A percentile compares a stretch with the other conserved stretches of the same genome.
phyloP scores from a whole-genome alignment of 2,113 vertebrate species.

The Bolborhynchus lineola region DNA sequence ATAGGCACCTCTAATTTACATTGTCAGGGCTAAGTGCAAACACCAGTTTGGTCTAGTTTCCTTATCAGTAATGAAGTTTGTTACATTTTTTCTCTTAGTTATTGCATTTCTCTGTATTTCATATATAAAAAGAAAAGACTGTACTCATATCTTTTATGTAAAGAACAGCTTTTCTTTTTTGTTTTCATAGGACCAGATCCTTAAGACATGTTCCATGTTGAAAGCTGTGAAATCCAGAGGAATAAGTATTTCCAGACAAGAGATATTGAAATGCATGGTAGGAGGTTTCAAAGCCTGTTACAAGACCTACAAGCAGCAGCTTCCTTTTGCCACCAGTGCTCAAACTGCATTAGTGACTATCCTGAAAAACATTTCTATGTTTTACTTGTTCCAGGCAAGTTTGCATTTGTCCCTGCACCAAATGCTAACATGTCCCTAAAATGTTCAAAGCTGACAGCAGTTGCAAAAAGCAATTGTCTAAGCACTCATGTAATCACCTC shows the following conservation, averaged over 20 bases:
- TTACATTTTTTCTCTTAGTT: not conserved
- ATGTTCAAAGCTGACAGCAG: not conserved
- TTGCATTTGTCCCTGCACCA: not conserved
- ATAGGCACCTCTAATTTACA: not conserved
- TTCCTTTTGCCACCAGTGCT: not conserved
- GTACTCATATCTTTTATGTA: not conserved
- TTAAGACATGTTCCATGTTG: not conserved
- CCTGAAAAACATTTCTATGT: not conserved
- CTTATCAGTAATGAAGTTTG: not conserved
- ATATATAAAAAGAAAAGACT: not conserved
- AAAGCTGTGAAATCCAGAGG: not conserved
- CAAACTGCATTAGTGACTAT: not conserved
- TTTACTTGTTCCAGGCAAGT: not conserved
- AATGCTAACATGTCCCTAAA: not conserved
- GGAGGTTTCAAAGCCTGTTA: not conserved
- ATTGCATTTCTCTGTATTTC: not conserved
- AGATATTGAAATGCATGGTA: not conserved
- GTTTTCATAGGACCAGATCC: not conserved
- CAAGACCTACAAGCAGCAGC: not conserved
- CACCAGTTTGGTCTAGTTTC: not conserved
- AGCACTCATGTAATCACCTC: not conserved
- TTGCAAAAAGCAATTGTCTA: not conserved
- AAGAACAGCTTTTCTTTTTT: not conserved
- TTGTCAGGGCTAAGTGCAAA: not conserved
- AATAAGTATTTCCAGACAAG: not conserved